phyloP scores from a whole-genome alignment of 2,888 invertebrate species.

The Oscheius sp. region DNA sequence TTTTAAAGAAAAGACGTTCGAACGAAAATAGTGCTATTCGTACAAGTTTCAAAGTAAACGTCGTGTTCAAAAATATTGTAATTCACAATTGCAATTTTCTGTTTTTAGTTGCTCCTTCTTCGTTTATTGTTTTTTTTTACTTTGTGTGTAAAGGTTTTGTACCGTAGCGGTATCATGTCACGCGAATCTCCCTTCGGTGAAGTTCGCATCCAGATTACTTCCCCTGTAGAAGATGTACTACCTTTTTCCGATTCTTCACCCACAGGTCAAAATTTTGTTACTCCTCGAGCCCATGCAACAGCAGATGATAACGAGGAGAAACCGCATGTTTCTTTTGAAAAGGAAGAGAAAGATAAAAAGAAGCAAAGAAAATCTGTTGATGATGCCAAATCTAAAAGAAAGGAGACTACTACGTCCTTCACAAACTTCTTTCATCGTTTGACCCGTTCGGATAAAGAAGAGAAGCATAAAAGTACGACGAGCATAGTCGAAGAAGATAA shows the following conservation, averaged over 20 bases:
- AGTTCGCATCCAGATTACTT: slow-evolving; percentile 33
- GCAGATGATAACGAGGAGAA: slow-evolving; percentile 31
- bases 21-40: too few species aligned
- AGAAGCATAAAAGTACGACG: slow-evolving; percentile 44
- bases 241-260: slow-evolving; percentile 16
- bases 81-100: too few species aligned
- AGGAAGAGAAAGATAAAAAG: slow-evolving; percentile 31
- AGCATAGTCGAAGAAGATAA: slow-evolving; percentile 29
- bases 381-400: slow-evolving; percentile 47
- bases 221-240: not conserved
- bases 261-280: not conserved
- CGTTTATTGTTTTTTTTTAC: too few species aligned
- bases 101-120: too few species aligned
- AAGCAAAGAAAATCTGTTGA: slow-evolving; percentile 46
- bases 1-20: too few species aligned
- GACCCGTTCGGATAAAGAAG: slow-evolving; percentile 53
- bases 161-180: slow-evolving; percentile 14
- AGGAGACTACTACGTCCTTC: slow-evolving; percentile 54
- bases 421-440: slow-evolving; percentile 57
- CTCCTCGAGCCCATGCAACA: slow-evolving; percentile 20
- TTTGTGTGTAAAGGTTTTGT: too few species aligned
- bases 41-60: too few species aligned
- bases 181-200: slow-evolving; percentile 29
- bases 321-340: slow-evolving; percentile 10
- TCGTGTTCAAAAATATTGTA: too few species aligned